phyloP scores from a whole-genome alignment of 2,113 vertebrate genomes.

The cattle (Bos taurus) region DNA sequence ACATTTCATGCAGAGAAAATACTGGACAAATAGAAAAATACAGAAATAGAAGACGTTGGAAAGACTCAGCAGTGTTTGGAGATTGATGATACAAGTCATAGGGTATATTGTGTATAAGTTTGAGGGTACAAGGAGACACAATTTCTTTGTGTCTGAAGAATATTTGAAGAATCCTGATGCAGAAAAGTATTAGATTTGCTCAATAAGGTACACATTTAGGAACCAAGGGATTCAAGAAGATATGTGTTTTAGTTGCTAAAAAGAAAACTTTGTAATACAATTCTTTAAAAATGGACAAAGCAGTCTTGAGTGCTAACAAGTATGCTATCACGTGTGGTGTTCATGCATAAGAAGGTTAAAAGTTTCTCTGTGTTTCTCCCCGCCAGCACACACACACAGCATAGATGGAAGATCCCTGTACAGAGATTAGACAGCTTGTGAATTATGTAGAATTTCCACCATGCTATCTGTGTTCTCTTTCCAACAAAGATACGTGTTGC shows the following conservation, averaged over 20 bases:
- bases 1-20: neutral
- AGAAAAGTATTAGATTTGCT: neutral
- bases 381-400: accelerated
- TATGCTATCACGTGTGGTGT: accelerated
- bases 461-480: neutral
- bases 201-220: neutral
- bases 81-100: neutral
- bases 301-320: neutral
- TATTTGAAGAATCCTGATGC: neutral
- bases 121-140: neutral
- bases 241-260: neutral
- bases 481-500: neutral
- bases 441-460: neutral
- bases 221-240: neutral
- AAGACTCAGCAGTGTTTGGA: neutral
- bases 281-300: neutral
- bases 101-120: neutral
- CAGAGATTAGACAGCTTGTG: neutral
- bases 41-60: neutral
- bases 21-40: neutral
- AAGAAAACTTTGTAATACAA: neutral
- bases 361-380: neutral
- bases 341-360: neutral
- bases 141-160: neutral
- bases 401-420: neutral